Evolutionary conservation across 2,888 invertebrate species (phyloP).

Genomic region (Parthenolecanium corni): DNA sequence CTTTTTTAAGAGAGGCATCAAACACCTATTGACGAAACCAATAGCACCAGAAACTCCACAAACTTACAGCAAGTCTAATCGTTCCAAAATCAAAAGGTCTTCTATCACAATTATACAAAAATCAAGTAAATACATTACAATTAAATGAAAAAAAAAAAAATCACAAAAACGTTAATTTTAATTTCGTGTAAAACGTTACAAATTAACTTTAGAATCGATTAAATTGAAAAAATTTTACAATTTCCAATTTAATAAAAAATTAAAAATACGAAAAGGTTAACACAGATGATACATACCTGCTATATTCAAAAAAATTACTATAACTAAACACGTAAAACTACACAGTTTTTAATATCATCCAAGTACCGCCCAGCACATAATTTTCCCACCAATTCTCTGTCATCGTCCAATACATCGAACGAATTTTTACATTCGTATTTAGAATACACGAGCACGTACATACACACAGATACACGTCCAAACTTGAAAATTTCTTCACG

Average conservation of each 20-base stretch:
- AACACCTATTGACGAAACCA: too few relatives aligned
- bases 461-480: not conserved
- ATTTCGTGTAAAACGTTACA: not conserved
- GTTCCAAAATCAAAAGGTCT: too few relatives aligned
- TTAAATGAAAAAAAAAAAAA: not conserved
- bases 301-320: not conserved
- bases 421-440: too few relatives aligned
- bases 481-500: not conserved
- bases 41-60: too few relatives aligned
- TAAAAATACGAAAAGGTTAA: not conserved
- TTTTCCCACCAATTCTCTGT: slow-evolving; percentile 3
- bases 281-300: not conserved
- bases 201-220: too few relatives aligned
- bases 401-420: too few relatives aligned
- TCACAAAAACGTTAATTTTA: not conserved
- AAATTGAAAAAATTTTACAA: not conserved
- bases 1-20: too few relatives aligned
- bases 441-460: too few relatives aligned
- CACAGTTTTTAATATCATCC: slow-evolving; percentile 13
- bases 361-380: too few relatives aligned
- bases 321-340: not conserved
- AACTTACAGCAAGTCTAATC: too few relatives aligned
- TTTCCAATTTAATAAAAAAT: not conserved
- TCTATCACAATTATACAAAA: too few relatives aligned
- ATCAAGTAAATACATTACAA: too few relatives aligned